Base-by-base conservation (phyloP, 2,113 vertebrate genomes). In the Eurystomus gularis region DNA sequence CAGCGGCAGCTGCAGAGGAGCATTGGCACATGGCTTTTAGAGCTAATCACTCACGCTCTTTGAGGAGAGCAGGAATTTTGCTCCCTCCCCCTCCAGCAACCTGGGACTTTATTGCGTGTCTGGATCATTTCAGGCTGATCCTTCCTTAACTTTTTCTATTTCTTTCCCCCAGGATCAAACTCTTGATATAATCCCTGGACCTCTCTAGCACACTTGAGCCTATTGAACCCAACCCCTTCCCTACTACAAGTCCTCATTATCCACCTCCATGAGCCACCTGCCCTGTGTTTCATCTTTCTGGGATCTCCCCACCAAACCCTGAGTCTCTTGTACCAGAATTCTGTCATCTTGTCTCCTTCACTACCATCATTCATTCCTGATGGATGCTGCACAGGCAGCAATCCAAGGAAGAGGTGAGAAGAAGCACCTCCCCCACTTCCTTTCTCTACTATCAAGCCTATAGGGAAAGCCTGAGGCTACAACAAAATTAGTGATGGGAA, bases 111-210 rank as follows among this genome's bases (percentile, higher is more conserved):
- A 69, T 69, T 94, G 93, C 9, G 4, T 57, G 93, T 92, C 96
- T 96, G 94, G 93, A 88, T 96, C 82, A 35, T 93, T 94, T 95
- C 94, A 97, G 90, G 31, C 93, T 84, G 90, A 96, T 88, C 91
- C 77, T 76, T 93, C 82, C 72, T 62, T 33, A 88, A 15, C 51
- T 26, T 78, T 72, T 92, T 37, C 54, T 87, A 17, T 80, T 75
- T 78, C 64, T 89, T 94, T 90, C 55, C 35, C 79, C 33, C 4
- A 1, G 39, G 76, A 68, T 90, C 76, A 89, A 19, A 57, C 44
- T 78, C 39, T 48, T 70, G 71, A 55, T 73, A 69, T 24, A 82
- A 35, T 44, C 39, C 48, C 46, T 65, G 57, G 49, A 82, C 15
- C 48, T 75, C 46, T 80, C 58, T 35, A 75, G 37, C 64, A 25